These are phyloP conservation scores for Pedetes capensis DNA, from an alignment of 2,113 vertebrate species.

Conservation along the genomic window DNA sequence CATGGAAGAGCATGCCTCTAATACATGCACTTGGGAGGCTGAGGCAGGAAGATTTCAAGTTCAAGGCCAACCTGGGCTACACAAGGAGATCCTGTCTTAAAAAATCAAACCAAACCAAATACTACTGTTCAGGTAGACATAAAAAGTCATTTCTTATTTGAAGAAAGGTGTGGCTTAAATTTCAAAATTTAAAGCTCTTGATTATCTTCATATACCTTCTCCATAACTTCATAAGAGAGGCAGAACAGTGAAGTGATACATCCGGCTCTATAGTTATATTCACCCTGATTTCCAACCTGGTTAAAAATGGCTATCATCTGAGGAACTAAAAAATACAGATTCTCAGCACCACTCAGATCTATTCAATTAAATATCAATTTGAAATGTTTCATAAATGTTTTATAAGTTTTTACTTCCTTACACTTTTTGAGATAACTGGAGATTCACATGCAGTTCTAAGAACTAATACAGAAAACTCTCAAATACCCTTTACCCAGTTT, in stretches of 20 bases:
- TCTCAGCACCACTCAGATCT: neutral
- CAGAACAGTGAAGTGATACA: neutral
- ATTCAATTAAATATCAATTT: neutral
- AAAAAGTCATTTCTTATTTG: slow-evolving; percentile 7
- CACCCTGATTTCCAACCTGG: neutral
- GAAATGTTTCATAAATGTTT: neutral
- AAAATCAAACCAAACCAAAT: neutral
- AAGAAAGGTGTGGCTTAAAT: neutral
- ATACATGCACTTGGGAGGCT: neutral
- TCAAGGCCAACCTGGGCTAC: neutral
- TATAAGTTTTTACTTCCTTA: neutral
- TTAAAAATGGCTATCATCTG: neutral
- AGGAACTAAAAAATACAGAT: neutral
- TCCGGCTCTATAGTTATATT: neutral
- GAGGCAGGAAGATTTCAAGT: neutral
- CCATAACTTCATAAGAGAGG: neutral
- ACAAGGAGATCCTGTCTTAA: neutral
- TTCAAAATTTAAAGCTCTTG: neutral
- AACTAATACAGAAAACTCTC: neutral
- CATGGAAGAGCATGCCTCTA: neutral
- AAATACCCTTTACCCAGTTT: neutral
- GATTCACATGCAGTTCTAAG: neutral
- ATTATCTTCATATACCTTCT: neutral
- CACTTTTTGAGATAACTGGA: neutral
- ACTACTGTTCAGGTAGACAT: neutral